Percentiles rank a stretch among this genome's conserved stretches.
These are phyloP conservation scores for Sphaeridia pumilis DNA, from an alignment of 2,888 invertebrate genomes.

Conservation along the genomic window DNA sequence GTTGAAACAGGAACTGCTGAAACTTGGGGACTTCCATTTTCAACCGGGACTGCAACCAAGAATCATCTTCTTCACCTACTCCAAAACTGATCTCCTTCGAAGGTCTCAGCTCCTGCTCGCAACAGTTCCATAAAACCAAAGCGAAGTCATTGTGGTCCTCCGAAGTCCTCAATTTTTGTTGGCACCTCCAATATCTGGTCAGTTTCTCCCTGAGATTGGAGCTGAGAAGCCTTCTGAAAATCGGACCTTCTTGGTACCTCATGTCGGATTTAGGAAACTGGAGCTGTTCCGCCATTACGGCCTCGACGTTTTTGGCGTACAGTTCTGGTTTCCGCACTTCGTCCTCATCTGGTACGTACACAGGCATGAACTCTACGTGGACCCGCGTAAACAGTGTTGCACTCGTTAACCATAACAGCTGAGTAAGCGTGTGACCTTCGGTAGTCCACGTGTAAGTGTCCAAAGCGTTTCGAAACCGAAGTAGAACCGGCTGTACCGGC, in stretches of 20 bases:
- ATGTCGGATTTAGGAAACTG: not conserved
- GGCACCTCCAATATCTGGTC: not conserved
- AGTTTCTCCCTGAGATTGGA: not conserved
- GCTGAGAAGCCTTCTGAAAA: not conserved
- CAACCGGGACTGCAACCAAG: no score
- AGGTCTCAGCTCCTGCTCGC: no score
- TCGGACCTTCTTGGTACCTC: not conserved
- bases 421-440: slow-evolving; percentile 89
- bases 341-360: slow-evolving; percentile 73
- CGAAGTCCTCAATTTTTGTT: not conserved
- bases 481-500: slow-evolving; percentile 86
- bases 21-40: no score
- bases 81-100: no score
- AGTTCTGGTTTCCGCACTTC: slow-evolving; percentile 77
- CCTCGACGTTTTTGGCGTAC: slow-evolving; percentile 77
- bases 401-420: slow-evolving; percentile 74
- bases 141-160: not conserved
- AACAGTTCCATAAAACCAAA: no score
- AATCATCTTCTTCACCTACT: no score
- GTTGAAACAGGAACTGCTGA: no score
- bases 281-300: slow-evolving; percentile 63
- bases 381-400: slow-evolving; percentile 76
- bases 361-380: slow-evolving; percentile 85
- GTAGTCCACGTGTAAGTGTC: slow-evolving; percentile 89
- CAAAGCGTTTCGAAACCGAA: slow-evolving; percentile 71